Evolutionary conservation across 2,888 invertebrate species (phyloP), one percentile per base, ranked within the genome.

Genomic region (Drosophila demipolita): DNA sequence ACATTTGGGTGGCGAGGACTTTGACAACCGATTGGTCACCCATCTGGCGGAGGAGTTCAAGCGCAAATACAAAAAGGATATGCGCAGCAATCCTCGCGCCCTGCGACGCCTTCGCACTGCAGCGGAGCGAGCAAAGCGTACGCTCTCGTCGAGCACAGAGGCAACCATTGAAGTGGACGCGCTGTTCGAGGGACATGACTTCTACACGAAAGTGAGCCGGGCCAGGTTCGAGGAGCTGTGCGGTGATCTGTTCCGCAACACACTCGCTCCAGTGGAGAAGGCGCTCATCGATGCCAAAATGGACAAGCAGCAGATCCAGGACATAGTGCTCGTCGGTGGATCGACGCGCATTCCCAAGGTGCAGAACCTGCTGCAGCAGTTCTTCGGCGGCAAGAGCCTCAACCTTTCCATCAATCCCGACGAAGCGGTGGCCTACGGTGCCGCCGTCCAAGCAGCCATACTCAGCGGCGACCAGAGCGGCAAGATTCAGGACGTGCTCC

Each of bases 1-100:
- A 26, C 66, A 66, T n/a, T 64, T 66, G 64, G 66, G 66, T 9
- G 66, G 66, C 64, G 66, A 66, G 49, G 66, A 66, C 52, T 63
- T 63, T 4, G 63, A 63, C 48, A 63, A 57, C 48, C 55, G 63
- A 29, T 36, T 63, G 45, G 63, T 63, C 45, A 63, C 63, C 35
- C 65, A 65, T 40, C 36, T 65, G 49, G 65, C 60, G 33, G 60
- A 65, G 40, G 65, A 65, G 33, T 65, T 65, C 60, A 59, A 65
- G 48, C 65, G 65, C 32, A 65, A 65, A 40, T 60, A 60, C 17
- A 38, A 38, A 3, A 38, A 38, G 38, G 38, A 38, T 38, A 1
- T 38, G 38, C 38, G 38, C 8, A 38, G 17, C 38, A 38, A 38
- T 38, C 38, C 38, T 17, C 38, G 38, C 8, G 38, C 38, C 17